Conservation (phyloP, 2,113 vertebrate genomes). For the Marmota monax region DNA sequence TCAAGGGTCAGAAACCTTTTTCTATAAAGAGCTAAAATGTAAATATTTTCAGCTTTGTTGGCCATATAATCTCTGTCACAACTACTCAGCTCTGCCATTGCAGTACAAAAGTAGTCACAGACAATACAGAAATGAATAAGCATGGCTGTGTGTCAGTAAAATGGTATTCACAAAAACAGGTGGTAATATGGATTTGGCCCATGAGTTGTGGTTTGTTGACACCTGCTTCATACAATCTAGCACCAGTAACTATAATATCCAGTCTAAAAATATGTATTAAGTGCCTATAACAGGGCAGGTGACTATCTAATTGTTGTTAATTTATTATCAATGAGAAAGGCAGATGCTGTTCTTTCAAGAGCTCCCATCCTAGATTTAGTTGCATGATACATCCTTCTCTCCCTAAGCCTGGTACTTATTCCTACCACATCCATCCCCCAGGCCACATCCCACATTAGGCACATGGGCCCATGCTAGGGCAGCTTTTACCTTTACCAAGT, state of each 20-base stretch:
- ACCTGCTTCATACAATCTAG: neutral
- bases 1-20: neutral
- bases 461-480: neutral
- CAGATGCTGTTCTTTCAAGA: neutral
- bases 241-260: neutral
- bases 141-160: neutral
- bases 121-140: neutral
- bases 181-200: no score
- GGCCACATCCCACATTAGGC: neutral
- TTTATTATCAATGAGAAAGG: neutral
- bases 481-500: neutral
- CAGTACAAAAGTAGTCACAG: neutral
- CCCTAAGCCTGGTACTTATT: neutral
- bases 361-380: neutral
- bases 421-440: neutral
- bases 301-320: neutral
- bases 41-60: conserved; percentile 25
- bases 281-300: neutral
- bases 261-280: neutral
- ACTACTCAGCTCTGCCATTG: neutral
- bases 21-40: neutral
- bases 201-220: neutral
- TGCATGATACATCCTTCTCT: neutral
- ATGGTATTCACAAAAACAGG: neutral
- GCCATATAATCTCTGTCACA: neutral